Evolutionary conservation across 53 echinoderm and acorn worm species (phyloP), one percentile per base, ranked within the genome.

Genomic region (Pentamera pediparva): DNA sequence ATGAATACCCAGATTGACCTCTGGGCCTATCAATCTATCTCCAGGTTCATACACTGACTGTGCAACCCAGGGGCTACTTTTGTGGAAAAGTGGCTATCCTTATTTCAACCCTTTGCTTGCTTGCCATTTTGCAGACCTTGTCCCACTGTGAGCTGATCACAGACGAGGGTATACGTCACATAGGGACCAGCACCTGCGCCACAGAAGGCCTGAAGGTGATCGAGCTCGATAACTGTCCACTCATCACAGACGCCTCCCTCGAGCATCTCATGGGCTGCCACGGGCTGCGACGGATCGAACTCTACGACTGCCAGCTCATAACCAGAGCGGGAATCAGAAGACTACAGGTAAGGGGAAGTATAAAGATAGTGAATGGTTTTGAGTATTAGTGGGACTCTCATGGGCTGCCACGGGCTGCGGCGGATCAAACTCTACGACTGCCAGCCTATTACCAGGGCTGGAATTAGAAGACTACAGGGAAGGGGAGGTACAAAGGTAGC

Each of bases 81-180:
- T n/a, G n/a, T n/a, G n/a, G n/a, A n/a, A n/a, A n/a, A n/a, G n/a
- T n/a, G n/a, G n/a, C n/a, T n/a, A n/a, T n/a, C n/a, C n/a, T n/a
- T n/a, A n/a, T n/a, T n/a, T n/a, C n/a, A n/a, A n/a, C n/a, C 18
- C 5, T 19, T 29, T 0, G 2, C 6, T 60, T 19, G 8, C 31
- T 4, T 60, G 30, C 18, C 18, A 19, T 0, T 59, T 4, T 5
- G 6, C 78, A 96, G 96, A 96, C 88, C 52, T 81, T 96, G 61
- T 96, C 96, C 41, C 96, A 96, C 63, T 96, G 96, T 85, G 96
- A 96, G 62, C 80, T 96, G 70, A 96, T 96, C 76, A 96, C 96
- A 30, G 96, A 96, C 35, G 96, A 96, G 43, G 96, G 96, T 28
- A 96, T 96, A 49, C 85, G 96, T 12, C 91, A 91, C 76, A 80